phyloP scores from a whole-genome alignment of 2,113 vertebrate species.

The Microcebus lehilahytsara region DNA sequence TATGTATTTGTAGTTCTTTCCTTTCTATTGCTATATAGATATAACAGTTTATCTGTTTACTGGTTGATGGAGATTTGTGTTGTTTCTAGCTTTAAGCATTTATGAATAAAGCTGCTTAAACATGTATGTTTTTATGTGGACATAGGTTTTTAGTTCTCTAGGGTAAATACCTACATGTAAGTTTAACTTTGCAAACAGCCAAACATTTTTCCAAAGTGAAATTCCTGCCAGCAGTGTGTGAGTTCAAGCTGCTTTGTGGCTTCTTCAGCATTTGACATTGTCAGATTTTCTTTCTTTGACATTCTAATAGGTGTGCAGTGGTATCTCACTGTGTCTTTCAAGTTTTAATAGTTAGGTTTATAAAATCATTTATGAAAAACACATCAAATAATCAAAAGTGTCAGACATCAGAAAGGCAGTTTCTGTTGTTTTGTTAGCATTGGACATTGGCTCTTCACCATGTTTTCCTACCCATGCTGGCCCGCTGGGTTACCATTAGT shows the following conservation, averaged over 20 bases:
- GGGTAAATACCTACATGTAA: not conserved
- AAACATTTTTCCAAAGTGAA: not conserved
- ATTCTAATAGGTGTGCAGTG: not conserved
- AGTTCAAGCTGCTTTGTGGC: not conserved
- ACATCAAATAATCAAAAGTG: not conserved
- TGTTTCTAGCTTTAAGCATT: not conserved
- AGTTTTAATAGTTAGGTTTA: conserved; percentile 24
- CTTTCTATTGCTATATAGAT: not conserved
- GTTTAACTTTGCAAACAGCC: not conserved
- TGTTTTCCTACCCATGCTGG: not conserved
- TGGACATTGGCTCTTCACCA: not conserved
- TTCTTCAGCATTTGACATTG: not conserved
- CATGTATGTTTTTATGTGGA: not conserved
- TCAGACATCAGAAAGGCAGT: not conserved
- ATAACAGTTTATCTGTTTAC: not conserved
- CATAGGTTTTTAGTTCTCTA: not conserved
- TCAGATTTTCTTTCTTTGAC: not conserved
- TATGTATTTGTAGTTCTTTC: not conserved
- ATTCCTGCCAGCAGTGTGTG: not conserved
- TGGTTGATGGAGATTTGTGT: not conserved
- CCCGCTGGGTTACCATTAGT: not conserved
- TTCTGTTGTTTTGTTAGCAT: not conserved
- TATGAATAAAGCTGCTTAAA: not conserved
- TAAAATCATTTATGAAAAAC: conserved; percentile 1
- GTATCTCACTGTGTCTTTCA: conserved; percentile 14